phyloP scores from a whole-genome alignment of 2,113 vertebrate species.

The Coryphaenoides rupestris region DNA sequence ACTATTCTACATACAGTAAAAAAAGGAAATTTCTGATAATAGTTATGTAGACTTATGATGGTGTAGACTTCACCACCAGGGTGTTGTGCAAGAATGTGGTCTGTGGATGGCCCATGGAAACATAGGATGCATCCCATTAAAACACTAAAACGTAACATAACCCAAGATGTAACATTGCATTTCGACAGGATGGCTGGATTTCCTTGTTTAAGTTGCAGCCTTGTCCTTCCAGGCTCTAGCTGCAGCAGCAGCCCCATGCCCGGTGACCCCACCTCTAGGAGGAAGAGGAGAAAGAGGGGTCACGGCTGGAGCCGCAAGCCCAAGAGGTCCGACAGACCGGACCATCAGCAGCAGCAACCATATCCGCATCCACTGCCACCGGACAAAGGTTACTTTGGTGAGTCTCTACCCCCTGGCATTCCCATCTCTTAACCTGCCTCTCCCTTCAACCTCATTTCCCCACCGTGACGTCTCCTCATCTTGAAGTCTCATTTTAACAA shows the following conservation, averaged over 20 bases:
- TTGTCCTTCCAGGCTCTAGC: slow-evolving; percentile 60
- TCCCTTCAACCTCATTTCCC: background rate
- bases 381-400: slow-evolving; percentile 84
- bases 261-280: slow-evolving; percentile 45
- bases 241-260: slow-evolving; percentile 49
- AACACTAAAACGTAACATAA: too few species aligned
- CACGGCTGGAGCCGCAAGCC: slow-evolving; percentile 56
- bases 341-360: slow-evolving; percentile 25
- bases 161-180: too few species aligned
- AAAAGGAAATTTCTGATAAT: too few species aligned
- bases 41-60: too few species aligned
- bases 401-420: slow-evolving; percentile 41
- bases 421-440: background rate
- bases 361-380: slow-evolving; percentile 44
- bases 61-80: too few species aligned
- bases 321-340: slow-evolving; percentile 43
- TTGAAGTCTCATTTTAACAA: background rate
- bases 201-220: too few species aligned
- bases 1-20: too few species aligned
- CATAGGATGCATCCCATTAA: too few species aligned
- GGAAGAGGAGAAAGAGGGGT: slow-evolving; percentile 66
- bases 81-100: too few species aligned
- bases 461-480: background rate
- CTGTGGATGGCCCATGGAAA: too few species aligned
- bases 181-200: too few species aligned